A percentile compares a stretch with the other conserved stretches of the same genome.
Conservation (phyloP, 2,113 vertebrate species). For the Antennarius striatus region DNA sequence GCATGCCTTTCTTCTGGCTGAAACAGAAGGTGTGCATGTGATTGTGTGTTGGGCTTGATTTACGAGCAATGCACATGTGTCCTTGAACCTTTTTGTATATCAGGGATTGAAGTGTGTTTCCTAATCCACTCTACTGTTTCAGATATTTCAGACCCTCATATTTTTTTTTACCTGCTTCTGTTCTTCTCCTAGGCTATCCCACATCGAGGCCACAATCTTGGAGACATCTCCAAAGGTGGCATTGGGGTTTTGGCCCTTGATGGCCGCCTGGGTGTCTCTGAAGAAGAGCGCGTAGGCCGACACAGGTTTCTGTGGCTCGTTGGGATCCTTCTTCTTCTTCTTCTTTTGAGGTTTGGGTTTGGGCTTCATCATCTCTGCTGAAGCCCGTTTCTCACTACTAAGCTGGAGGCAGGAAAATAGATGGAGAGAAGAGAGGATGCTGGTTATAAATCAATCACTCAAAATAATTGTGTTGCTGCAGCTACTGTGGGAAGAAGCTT, state of each 20-base stretch:
- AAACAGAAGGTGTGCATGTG: not conserved
- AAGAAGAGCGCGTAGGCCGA: constrained; percentile 96
- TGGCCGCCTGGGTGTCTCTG: constrained; percentile 95
- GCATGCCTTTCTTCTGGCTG: constrained; percentile 44
- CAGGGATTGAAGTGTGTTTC: not conserved
- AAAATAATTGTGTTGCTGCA: constrained; percentile 11
- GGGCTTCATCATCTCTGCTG: constrained; percentile 88
- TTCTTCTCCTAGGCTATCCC: constrained; percentile 95
- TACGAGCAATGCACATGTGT: too few relatives aligned
- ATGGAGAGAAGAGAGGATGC: constrained; percentile 11
- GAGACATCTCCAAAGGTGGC: constrained; percentile 95
- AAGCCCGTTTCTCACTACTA: constrained; percentile 86
- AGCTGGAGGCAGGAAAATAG: constrained; percentile 52
- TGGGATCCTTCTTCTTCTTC: constrained; percentile 93
- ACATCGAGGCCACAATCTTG: constrained; percentile 97
- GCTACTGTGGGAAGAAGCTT: not conserved
- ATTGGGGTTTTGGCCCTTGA: constrained; percentile 94
- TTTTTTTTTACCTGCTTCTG: constrained; percentile 87
- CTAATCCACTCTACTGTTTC: not conserved
- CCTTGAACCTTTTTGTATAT: not conserved
- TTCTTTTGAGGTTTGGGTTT: constrained; percentile 97
- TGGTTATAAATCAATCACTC: constrained; percentile 27
- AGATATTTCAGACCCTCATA: not conserved
- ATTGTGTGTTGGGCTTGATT: not conserved
- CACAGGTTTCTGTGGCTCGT: constrained; percentile 93